Conservation (phyloP, 2,797 vertebrate species). For the Gymnothorax reevesii region DNA sequence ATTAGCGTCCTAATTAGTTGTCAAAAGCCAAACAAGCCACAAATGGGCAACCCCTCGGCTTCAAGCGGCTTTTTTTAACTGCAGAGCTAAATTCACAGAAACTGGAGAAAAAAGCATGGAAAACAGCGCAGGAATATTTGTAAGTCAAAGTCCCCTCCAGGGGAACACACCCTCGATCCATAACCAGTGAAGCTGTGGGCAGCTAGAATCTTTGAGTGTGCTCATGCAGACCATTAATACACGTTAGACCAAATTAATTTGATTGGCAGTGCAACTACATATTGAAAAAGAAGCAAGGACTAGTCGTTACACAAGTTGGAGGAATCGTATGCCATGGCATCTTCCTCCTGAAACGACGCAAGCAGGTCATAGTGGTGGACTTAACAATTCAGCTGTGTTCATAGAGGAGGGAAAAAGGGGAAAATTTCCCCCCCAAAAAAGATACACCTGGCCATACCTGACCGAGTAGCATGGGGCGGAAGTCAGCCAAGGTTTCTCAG, state of each 20-base stretch:
- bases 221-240: background rate
- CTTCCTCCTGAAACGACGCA: no score
- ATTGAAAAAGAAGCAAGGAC: no score
- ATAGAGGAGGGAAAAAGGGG: no score
- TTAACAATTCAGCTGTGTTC: no score
- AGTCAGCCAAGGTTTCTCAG: background rate
- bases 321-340: no score
- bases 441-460: background rate
- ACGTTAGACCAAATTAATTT: background rate
- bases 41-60: conserved; percentile 3
- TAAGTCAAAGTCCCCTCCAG: background rate
- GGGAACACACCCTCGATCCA: background rate
- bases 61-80: conserved; percentile 17
- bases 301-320: no score
- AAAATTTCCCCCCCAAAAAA: no score
- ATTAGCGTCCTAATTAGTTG: conserved; percentile 35
- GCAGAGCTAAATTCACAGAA: conserved; percentile 23
- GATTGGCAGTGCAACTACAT: background rate
- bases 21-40: conserved; percentile 32
- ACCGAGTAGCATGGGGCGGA: background rate
- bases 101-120: background rate
- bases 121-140: background rate
- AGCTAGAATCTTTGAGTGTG: background rate
- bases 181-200: background rate
- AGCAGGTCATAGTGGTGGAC: no score